Percentiles rank a stretch among this genome's conserved stretches.
These are phyloP conservation scores for Caerostris darwini DNA, from an alignment of 1,140 invertebrate genomes.

Conservation along the genomic window DNA sequence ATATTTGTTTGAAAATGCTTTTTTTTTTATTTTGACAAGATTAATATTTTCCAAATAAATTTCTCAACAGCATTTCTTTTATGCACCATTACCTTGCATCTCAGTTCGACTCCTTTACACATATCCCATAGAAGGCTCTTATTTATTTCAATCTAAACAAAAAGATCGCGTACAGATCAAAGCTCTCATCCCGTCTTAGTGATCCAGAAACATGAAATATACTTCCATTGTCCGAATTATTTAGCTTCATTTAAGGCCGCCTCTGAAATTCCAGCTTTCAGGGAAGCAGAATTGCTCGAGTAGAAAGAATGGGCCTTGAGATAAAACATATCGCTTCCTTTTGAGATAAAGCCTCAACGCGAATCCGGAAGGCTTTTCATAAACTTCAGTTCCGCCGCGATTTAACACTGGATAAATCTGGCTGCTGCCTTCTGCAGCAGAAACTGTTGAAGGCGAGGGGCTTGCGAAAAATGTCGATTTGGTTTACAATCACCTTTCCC, in stretches of 20 bases:
- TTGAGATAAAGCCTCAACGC: neutral
- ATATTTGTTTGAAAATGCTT: too few relatives aligned
- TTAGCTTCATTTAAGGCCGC: neutral
- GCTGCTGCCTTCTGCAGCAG: neutral
- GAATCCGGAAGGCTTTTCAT: constrained; percentile 9
- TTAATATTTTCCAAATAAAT: too few relatives aligned
- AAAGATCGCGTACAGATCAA: too few relatives aligned
- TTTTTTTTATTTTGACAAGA: too few relatives aligned
- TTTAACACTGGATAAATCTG: neutral
- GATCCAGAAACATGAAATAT: neutral
- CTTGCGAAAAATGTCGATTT: neutral
- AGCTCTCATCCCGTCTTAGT: neutral
- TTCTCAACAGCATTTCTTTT: too few relatives aligned
- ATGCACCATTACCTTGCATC: too few relatives aligned
- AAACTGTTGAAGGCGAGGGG: neutral
- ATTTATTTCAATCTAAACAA: too few relatives aligned
- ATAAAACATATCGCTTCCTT: neutral
- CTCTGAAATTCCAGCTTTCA: neutral
- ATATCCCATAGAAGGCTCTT: too few relatives aligned
- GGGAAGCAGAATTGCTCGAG: neutral
- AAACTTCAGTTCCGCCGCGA: constrained; percentile 16
- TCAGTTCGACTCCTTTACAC: too few relatives aligned
- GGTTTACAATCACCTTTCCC: too few relatives aligned
- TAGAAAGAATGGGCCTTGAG: constrained; percentile 22
- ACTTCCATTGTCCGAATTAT: neutral